Evolutionary conservation across 2,113 vertebrate species (phyloP).

Genomic region (Alces alces): DNA sequence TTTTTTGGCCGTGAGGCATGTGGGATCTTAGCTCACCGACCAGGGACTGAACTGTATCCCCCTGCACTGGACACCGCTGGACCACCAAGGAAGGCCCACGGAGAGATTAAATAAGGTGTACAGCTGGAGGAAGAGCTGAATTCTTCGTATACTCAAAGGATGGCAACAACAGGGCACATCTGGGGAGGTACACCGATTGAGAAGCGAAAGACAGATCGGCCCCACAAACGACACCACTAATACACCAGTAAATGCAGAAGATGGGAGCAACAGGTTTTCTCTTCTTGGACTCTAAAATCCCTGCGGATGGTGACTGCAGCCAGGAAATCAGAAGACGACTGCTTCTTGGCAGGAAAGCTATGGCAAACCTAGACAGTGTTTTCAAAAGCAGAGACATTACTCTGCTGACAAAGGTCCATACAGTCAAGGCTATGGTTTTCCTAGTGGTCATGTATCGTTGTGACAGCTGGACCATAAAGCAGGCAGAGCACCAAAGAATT

Average conservation of each 20-base stretch:
- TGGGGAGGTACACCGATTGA: fast-evolving
- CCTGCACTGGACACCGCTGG: not conserved
- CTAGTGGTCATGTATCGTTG: not conserved
- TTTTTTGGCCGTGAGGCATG: not conserved
- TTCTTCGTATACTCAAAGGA: not conserved
- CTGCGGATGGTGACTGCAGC: not conserved
- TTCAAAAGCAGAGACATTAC: not conserved
- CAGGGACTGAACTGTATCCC: not conserved
- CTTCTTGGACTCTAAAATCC: not conserved
- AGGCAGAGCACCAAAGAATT: not conserved
- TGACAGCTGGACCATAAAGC: not conserved
- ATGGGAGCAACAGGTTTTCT: not conserved
- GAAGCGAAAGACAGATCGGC: not conserved
- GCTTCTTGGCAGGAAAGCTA: not conserved
- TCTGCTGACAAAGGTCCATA: not conserved
- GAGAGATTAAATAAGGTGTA: not conserved
- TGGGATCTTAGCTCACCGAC: not conserved
- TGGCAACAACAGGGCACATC: not conserved
- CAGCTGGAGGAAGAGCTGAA: not conserved
- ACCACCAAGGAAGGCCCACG: not conserved
- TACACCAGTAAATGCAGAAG: not conserved
- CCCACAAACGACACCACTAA: not conserved
- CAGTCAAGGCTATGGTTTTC: not conserved
- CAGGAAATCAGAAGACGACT: not conserved
- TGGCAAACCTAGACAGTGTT: not conserved